Base-by-base conservation (phyloP, 2,113 vertebrate genomes). In the Protomyctophum bolini region DNA sequence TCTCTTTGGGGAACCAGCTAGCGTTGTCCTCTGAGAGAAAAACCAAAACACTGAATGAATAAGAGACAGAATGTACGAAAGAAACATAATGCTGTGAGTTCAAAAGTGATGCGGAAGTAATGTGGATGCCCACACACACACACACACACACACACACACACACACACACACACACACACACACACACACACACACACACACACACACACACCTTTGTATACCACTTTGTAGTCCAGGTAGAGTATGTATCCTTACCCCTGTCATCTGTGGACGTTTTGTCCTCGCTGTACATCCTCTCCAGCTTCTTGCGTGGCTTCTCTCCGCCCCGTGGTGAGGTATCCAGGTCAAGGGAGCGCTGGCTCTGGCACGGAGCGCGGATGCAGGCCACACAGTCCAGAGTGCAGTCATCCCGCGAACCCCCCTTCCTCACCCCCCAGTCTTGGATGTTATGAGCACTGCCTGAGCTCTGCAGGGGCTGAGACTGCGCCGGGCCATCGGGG, bases 1-100 rank as follows among this genome's bases (percentile, higher is more conserved):
- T 98, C 89, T 99, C 97, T 86, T 97, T 98, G 67, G 97, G 97
- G 84, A 99, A 96, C 97, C 97, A 98, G 84, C 95, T 97, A 58
- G 93, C 86, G 55, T 93, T 87, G 7, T 98, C 96, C 51, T 97
- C 97, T 98, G 87, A 68, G 21, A 21, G 21, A 92, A 88, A 63
- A 79, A 79, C 45, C 78, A 55, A 47, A 70, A 69, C 82, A 41
- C 21, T 21, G 21, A 21, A 21, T 21, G 33, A 41, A 41, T 41
- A 41, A 1, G 1, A 41, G 33, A 41, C 3, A 41, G 33, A 41
- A 41, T 41, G 3, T 4, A 33, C 33, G 4, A 33, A 33, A 33
- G 4, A 33, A 33, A 33, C 33, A 33, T 33, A 41, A 41, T 41
- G 33, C 33, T 41, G 33, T 33, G 33, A 41, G 33, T 21, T 21